Percentiles rank a stretch among this genome's conserved stretches.
These are phyloP conservation scores for Tetramorium alpestre DNA, from an alignment of 1,140 invertebrate genomes.

Conservation along the genomic window DNA sequence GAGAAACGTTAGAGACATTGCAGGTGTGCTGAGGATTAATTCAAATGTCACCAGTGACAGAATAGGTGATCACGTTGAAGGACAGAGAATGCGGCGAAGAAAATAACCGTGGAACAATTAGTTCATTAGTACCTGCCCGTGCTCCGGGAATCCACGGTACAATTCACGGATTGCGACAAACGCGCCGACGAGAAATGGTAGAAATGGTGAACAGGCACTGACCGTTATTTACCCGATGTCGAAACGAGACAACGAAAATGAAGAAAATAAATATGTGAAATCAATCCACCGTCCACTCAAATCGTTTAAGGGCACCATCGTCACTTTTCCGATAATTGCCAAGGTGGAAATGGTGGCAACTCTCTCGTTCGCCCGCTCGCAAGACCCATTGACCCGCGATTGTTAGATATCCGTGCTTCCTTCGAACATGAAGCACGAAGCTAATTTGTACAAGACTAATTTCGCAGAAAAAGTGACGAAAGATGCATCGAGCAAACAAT, in stretches of 20 bases:
- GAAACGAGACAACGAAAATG: conserved; percentile 17
- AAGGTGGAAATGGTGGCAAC: neutral
- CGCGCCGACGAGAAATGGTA: neutral
- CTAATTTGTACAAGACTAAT: conserved; percentile 26
- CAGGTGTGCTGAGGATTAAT: neutral
- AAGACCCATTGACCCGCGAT: conserved; percentile 2
- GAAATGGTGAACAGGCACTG: neutral
- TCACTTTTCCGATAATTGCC: conserved; percentile 43
- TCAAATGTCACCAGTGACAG: neutral
- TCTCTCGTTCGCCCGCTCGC: neutral
- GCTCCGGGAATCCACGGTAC: neutral
- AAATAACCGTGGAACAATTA: conserved; percentile 41
- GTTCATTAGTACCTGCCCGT: conserved; percentile 28
- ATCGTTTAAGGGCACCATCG: neutral
- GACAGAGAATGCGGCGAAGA: neutral
- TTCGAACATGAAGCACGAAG: neutral
- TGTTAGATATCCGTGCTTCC: neutral
- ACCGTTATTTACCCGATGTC: neutral
- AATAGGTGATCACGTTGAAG: conserved; percentile 46
- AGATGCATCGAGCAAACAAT: neutral
- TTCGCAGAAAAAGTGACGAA: neutral
- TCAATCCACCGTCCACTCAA: conserved; percentile 1
- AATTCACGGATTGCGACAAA: neutral
- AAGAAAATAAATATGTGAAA: neutral
- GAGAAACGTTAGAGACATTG: neutral